Conservation (phyloP, 2,113 vertebrate genomes). For the Chunga burmeisteri region DNA sequence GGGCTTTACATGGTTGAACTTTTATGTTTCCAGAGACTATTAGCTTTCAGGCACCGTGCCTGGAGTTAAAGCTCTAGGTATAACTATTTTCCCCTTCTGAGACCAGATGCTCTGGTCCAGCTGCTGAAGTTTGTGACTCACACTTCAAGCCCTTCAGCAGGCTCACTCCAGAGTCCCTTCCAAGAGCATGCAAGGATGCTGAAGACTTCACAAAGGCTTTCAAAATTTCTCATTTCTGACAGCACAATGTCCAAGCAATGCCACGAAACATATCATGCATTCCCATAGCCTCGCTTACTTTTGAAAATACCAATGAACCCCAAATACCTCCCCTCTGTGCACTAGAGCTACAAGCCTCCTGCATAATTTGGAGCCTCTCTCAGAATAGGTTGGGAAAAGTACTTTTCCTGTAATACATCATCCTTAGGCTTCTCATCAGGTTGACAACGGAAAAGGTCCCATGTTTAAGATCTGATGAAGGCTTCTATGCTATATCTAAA, state of each 20-base stretch:
- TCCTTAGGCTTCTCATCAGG: neutral
- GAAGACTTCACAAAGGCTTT: neutral
- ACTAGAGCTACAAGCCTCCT: neutral
- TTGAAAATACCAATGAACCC: neutral
- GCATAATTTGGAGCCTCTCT: neutral
- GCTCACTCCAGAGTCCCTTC: neutral
- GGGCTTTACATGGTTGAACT: neutral
- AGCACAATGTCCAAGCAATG: neutral
- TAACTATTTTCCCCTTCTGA: neutral
- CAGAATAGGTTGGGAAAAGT: neutral
- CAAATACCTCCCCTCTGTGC: neutral
- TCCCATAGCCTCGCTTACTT: neutral
- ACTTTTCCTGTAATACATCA: neutral
- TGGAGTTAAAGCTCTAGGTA: neutral
- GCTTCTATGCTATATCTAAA: neutral
- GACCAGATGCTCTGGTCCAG: neutral
- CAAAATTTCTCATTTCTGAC: neutral
- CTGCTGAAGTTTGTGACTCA: neutral
- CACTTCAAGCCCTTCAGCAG: neutral
- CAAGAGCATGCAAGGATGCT: neutral
- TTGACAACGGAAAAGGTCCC: neutral
- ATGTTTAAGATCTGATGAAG: neutral
- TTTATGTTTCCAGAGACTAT: neutral
- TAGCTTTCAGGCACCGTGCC: neutral
- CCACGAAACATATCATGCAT: neutral